These are phyloP conservation scores for Cheilosia scutellata DNA, from an alignment of 2,888 invertebrate genomes.

Conservation along the genomic window DNA sequence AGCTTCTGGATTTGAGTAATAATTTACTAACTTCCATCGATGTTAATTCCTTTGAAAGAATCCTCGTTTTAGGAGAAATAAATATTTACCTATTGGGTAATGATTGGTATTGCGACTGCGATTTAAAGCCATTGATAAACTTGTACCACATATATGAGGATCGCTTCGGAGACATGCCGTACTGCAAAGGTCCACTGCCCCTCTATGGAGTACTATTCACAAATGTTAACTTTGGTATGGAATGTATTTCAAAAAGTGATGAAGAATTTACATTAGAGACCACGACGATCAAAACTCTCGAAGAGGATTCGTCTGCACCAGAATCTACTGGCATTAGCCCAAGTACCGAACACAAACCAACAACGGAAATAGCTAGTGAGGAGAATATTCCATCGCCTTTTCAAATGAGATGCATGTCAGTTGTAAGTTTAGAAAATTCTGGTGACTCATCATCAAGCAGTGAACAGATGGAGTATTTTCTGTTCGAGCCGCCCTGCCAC, in stretches of 20 bases:
- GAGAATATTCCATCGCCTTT: neutral
- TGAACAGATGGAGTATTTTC: slow-evolving; percentile 57
- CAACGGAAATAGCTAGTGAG: neutral
- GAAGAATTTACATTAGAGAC: neutral
- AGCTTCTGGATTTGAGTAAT: slow-evolving; percentile 79
- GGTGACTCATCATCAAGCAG: neutral
- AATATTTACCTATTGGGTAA: slow-evolving; percentile 79
- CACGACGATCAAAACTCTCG: neutral
- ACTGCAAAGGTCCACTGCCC: slow-evolving; percentile 78
- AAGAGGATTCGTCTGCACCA: neutral
- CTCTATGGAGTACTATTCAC: slow-evolving; percentile 78
- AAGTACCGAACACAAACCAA: neutral
- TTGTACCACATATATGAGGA: slow-evolving; percentile 74
- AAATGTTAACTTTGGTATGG: slow-evolving; percentile 19
- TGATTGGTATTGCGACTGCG: slow-evolving; percentile 80
- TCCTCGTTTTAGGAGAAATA: slow-evolving; percentile 57
- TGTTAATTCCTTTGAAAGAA: slow-evolving; percentile 57
- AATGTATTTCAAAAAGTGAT: slow-evolving; percentile 5
- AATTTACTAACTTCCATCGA: slow-evolving; percentile 79
- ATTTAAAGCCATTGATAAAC: slow-evolving; percentile 75
- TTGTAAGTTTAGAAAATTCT: neutral
- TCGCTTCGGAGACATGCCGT: slow-evolving; percentile 78
- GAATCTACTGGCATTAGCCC: neutral
- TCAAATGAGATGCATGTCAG: slow-evolving; percentile 51
- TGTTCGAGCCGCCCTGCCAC: slow-evolving; percentile 79